Percentiles rank a stretch among this genome's conserved stretches.
Evolutionary conservation across 53 echinoderm and acorn worm genomes (phyloP).

Genomic region (Echinometra lucunter): DNA sequence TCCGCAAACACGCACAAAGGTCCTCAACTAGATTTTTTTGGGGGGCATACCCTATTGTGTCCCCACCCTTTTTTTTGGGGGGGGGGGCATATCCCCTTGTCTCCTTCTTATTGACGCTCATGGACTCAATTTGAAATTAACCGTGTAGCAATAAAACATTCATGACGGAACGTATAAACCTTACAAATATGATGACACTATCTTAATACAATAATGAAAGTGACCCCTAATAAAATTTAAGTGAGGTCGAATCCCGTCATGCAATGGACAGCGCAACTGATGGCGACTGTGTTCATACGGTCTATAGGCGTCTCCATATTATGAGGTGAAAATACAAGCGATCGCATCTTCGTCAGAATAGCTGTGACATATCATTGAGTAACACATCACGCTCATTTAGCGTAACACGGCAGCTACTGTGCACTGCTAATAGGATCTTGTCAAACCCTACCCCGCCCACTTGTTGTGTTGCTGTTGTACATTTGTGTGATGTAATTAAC

Average conservation of each 20-base stretch:
- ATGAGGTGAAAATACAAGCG: slow-evolving; percentile 2
- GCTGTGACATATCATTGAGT: slow-evolving; percentile 32
- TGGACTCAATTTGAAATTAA: background rate
- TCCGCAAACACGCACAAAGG: no score
- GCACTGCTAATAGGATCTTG: slow-evolving; percentile 26
- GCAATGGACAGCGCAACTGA: background rate
- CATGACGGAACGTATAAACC: background rate
- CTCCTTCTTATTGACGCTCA: background rate
- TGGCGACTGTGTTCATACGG: background rate
- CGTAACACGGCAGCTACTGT: slow-evolving; percentile 53
- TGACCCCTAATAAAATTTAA: background rate
- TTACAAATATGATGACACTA: background rate
- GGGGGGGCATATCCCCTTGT: no score
- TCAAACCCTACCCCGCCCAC: slow-evolving; percentile 26
- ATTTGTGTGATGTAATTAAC: slow-evolving; percentile 24
- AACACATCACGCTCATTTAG: slow-evolving; percentile 49
- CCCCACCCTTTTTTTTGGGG: no score
- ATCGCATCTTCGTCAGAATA: background rate
- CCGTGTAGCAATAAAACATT: background rate
- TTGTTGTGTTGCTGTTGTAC: background rate
- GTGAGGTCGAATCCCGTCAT: background rate
- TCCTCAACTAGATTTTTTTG: no score
- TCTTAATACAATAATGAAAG: slow-evolving; percentile 12
- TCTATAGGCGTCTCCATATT: slow-evolving; percentile 49
- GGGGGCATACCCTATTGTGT: no score